phyloP scores from a whole-genome alignment of 2,888 invertebrate species.

The Boloria euphrosyne region DNA sequence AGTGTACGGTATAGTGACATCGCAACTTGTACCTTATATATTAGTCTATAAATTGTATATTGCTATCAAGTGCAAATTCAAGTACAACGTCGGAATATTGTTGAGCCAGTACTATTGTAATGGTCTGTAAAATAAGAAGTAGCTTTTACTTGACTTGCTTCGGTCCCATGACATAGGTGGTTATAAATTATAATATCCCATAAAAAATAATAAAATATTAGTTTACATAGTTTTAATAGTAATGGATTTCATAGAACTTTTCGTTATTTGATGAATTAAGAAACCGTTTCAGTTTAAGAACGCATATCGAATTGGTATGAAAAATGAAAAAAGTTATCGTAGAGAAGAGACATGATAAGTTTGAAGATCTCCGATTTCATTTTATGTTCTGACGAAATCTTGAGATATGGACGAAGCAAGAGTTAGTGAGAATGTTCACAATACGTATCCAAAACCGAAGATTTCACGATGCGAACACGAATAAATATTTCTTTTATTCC shows the following conservation, averaged over 20 bases:
- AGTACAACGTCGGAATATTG: slow-evolving; percentile 7
- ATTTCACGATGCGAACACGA: slow-evolving; percentile 62
- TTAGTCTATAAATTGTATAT: slow-evolving; percentile 16
- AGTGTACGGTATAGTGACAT: slow-evolving; percentile 43
- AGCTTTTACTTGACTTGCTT: slow-evolving; percentile 10
- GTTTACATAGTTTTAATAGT: neutral
- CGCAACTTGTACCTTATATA: slow-evolving; percentile 31
- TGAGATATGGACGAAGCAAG: slow-evolving; percentile 33
- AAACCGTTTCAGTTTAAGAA: no score
- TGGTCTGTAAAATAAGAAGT: slow-evolving; percentile 25
- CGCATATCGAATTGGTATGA: neutral
- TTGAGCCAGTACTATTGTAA: slow-evolving; percentile 18
- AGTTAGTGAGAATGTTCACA: slow-evolving; percentile 58
- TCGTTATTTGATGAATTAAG: no score
- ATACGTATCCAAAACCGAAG: slow-evolving; percentile 44
- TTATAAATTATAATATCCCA: neutral
- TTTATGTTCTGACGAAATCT: slow-evolving; percentile 29
- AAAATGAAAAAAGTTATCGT: neutral
- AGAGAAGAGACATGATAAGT: slow-evolving; percentile 6
- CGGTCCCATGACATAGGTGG: neutral
- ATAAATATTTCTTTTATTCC: slow-evolving; percentile 82
- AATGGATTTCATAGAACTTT: neutral
- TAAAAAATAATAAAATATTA: neutral
- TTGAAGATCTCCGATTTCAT: slow-evolving; percentile 27
- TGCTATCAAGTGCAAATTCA: slow-evolving; percentile 4